A percentile compares a stretch with the other conserved stretches of the same genome.
Conservation (phyloP, 2,113 vertebrate species). For the Pelobates fuscus region DNA sequence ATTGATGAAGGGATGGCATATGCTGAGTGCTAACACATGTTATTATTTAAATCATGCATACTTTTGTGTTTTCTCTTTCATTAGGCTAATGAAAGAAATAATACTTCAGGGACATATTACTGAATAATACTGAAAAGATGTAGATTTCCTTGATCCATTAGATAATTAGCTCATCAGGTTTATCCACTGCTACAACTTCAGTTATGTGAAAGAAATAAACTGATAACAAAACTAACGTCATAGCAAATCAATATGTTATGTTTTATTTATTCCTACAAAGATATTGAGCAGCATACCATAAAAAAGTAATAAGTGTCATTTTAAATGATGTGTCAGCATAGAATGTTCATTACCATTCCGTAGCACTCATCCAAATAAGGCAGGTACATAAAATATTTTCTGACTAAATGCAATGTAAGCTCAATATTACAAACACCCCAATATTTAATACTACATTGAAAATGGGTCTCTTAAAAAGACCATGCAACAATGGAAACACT, state of each 20-base stretch:
- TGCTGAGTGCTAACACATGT: too few relatives aligned
- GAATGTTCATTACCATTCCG: conserved; percentile 18
- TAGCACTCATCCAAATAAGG: not conserved
- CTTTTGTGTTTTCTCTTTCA: not conserved
- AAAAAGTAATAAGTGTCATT: not conserved
- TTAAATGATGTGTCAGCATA: conserved; percentile 29
- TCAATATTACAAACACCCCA: conserved; percentile 3
- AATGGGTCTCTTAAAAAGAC: not conserved
- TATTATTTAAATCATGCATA: not conserved
- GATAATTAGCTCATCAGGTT: conserved; percentile 22
- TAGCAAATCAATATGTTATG: conserved; percentile 8
- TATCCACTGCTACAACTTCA: not conserved
- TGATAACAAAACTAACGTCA: conserved; percentile 15
- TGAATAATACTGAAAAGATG: conserved; percentile 24
- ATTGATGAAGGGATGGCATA: too few relatives aligned
- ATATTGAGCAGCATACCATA: conserved; percentile 3
- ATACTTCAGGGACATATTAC: not conserved
- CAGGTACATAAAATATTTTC: conserved; percentile 30
- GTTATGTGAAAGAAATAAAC: not conserved
- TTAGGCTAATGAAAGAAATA: not conserved
- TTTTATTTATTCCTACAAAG: conserved; percentile 4
- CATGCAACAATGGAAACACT: too few relatives aligned
- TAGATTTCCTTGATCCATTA: conserved; percentile 16
- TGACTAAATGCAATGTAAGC: conserved; percentile 11
- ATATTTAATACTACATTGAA: not conserved